Conservation (phyloP, 2,797 vertebrate genomes). For the Malacoraja senta region DNA sequence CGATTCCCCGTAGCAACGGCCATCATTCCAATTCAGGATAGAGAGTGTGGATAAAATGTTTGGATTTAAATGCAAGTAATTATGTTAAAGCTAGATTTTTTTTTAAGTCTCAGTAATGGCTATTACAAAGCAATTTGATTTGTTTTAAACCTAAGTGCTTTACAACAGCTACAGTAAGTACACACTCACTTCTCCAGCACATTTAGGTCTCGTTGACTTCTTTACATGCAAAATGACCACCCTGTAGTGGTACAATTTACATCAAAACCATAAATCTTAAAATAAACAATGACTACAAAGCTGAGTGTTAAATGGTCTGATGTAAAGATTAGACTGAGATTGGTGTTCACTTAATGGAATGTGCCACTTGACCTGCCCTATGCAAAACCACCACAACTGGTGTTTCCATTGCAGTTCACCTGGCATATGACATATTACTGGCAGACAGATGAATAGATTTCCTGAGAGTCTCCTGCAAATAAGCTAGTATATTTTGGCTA, state of each 20-base stretch:
- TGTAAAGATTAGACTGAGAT: background rate
- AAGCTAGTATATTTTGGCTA: background rate
- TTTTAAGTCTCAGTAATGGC: too few species aligned
- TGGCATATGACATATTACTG: background rate
- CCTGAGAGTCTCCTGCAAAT: background rate
- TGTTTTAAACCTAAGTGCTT: too few species aligned
- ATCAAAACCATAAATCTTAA: background rate
- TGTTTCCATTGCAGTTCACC: background rate
- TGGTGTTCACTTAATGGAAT: background rate
- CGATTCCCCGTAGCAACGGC: background rate
- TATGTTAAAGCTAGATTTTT: too few species aligned
- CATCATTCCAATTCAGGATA: background rate
- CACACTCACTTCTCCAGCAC: background rate
- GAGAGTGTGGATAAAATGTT: too few species aligned
- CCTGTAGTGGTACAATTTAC: background rate
- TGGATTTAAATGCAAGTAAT: too few species aligned
- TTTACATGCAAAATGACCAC: background rate
- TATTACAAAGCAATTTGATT: background rate
- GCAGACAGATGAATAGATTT: too few species aligned
- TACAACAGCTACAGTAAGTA: background rate
- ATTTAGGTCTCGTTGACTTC: background rate
- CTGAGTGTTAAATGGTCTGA: background rate
- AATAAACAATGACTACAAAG: background rate
- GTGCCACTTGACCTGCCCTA: background rate
- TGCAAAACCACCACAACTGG: background rate